These are phyloP conservation scores for Cossypha niveicapilla DNA, from an alignment of 2,797 vertebrate genomes.

Conservation along the genomic window DNA sequence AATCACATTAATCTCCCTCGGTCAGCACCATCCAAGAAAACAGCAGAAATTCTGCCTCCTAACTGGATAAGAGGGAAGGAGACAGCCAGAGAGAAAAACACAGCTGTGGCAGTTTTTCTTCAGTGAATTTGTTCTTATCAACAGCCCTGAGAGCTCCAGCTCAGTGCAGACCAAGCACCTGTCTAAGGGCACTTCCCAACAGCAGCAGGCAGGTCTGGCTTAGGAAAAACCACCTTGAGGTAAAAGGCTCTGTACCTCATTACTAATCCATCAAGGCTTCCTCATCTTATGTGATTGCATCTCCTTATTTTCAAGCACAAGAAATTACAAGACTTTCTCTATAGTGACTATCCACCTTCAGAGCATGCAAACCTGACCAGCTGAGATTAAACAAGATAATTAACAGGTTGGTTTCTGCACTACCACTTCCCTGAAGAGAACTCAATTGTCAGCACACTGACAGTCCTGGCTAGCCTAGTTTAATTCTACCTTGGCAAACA, in stretches of 20 bases:
- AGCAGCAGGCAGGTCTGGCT: not conserved
- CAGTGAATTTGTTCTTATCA: not conserved
- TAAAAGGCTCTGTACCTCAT: not conserved
- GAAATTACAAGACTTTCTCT: not conserved
- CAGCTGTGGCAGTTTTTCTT: not conserved
- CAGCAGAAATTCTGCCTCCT: not conserved
- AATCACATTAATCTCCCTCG: not conserved
- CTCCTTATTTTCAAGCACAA: not conserved
- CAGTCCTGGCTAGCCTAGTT: not conserved
- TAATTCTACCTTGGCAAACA: not conserved
- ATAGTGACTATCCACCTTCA: not conserved
- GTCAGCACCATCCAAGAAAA: not conserved
- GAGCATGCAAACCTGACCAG: not conserved
- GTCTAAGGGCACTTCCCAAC: not conserved
- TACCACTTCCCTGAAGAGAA: not conserved
- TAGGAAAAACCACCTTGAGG: not conserved
- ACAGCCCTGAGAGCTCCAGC: not conserved
- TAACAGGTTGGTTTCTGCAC: not conserved
- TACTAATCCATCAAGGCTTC: not conserved
- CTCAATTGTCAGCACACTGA: not conserved
- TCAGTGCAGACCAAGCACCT: not conserved
- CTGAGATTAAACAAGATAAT: not conserved
- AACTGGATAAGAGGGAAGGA: not conserved
- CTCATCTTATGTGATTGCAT: not conserved
- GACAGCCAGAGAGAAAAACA: not conserved